Conservation (phyloP, 2,888 invertebrate genomes). For the Andrena marginata region DNA sequence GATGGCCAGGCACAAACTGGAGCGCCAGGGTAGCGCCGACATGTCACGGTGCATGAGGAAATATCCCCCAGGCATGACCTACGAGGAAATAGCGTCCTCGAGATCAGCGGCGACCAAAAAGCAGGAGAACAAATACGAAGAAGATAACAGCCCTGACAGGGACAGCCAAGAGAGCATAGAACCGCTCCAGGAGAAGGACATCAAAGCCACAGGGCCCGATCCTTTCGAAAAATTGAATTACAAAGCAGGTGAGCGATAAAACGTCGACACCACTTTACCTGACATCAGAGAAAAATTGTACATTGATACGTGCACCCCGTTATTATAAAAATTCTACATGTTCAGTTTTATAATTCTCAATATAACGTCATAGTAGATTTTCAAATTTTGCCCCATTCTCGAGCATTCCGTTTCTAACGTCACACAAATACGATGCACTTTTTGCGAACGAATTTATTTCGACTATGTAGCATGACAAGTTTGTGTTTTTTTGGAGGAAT, state of each 20-base stretch:
- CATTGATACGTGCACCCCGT: not conserved
- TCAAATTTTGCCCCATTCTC: not conserved
- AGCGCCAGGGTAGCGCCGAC: slow-evolving; percentile 78
- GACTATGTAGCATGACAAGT: not conserved
- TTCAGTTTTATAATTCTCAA: not conserved
- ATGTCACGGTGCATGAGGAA: slow-evolving; percentile 77
- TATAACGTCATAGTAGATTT: not conserved
- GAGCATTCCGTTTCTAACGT: too few species aligned
- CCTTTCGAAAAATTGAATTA: slow-evolving; percentile 85
- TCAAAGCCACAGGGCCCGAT: slow-evolving; percentile 85
- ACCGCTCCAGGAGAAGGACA: slow-evolving; percentile 81
- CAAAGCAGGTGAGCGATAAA: slow-evolving; percentile 81
- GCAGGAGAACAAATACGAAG: slow-evolving; percentile 70
- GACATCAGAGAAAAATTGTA: not conserved
- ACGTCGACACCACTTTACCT: not conserved
- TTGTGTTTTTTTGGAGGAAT: not conserved
- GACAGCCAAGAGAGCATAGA: slow-evolving; percentile 82
- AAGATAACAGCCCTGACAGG: slow-evolving; percentile 78
- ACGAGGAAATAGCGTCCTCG: slow-evolving; percentile 83
- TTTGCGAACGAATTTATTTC: not conserved
- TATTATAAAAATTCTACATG: not conserved
- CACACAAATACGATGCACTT: not conserved
- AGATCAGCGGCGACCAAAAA: slow-evolving; percentile 73
- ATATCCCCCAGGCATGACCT: slow-evolving; percentile 83
- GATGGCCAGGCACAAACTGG: slow-evolving; percentile 83